Evolutionary conservation across 2,888 invertebrate species (phyloP).

Genomic region (Eumerus sabulonum): DNA sequence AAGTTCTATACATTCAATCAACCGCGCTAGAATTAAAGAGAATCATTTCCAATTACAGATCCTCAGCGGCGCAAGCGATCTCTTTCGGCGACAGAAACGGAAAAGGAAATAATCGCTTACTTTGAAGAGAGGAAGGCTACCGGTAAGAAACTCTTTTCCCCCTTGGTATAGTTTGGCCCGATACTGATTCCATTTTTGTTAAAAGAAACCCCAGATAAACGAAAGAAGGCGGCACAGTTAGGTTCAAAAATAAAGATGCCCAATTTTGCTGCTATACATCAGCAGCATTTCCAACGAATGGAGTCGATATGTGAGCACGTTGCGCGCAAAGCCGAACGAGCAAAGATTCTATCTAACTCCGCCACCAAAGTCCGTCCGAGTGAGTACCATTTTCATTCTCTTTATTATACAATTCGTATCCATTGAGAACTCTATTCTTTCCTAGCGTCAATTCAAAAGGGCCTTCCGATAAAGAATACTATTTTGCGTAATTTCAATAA

Average conservation of each 20-base stretch:
- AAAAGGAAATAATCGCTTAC: slow-evolving; percentile 65
- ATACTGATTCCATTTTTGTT: background rate
- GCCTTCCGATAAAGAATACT: slow-evolving; percentile 30
- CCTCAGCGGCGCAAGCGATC: slow-evolving; percentile 76
- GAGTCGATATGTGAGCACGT: slow-evolving; percentile 84
- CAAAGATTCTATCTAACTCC: slow-evolving; percentile 74
- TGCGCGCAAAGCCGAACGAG: slow-evolving; percentile 77
- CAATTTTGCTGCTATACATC: slow-evolving; percentile 85
- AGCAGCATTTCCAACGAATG: slow-evolving; percentile 83
- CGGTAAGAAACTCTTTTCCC: slow-evolving; percentile 69
- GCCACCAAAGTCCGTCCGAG: slow-evolving; percentile 64
- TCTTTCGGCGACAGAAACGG: slow-evolving; percentile 72
- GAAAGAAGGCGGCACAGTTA: slow-evolving; percentile 27
- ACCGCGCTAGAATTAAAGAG: background rate
- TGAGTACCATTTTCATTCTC: slow-evolving; percentile 35
- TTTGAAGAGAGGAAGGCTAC: slow-evolving; percentile 34
- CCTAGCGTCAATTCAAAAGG: slow-evolving; percentile 47
- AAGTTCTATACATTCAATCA: background rate
- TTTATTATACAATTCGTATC: background rate
- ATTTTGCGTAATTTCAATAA: slow-evolving; percentile 40
- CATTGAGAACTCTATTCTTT: no score
- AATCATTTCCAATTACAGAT: slow-evolving; percentile 69
- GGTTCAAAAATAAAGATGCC: slow-evolving; percentile 81
- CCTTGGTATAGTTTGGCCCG: background rate
- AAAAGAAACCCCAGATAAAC: slow-evolving; percentile 17